Evolutionary conservation across 2,888 invertebrate species (phyloP).

Genomic region (Clistopyga incitator): DNA sequence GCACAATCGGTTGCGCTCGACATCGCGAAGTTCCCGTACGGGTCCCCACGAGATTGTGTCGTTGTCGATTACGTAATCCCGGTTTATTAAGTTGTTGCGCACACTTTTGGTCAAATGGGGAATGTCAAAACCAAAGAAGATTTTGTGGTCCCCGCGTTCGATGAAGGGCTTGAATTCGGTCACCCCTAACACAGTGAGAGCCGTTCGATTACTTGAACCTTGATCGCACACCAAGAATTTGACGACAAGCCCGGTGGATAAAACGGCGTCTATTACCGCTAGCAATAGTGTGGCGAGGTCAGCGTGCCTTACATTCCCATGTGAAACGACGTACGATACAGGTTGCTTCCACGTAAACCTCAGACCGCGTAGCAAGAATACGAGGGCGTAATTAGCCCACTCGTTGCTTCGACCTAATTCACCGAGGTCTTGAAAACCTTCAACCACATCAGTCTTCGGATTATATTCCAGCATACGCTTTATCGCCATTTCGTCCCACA

Average conservation of each 20-base stretch:
- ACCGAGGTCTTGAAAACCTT: slow-evolving; percentile 71
- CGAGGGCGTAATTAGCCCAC: slow-evolving; percentile 69
- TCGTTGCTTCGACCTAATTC: slow-evolving; percentile 57
- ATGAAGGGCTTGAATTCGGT: slow-evolving; percentile 66
- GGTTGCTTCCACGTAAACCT: slow-evolving; percentile 71
- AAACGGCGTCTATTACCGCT: slow-evolving; percentile 47
- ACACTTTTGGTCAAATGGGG: slow-evolving; percentile 67
- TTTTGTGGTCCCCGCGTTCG: slow-evolving; percentile 47
- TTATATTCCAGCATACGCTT: slow-evolving; percentile 69
- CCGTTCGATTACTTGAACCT: slow-evolving; percentile 66
- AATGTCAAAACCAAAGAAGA: slow-evolving; percentile 68
- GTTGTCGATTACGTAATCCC: slow-evolving; percentile 61
- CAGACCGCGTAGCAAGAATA: slow-evolving; percentile 71
- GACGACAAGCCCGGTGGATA: slow-evolving; percentile 62
- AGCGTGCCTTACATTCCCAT: slow-evolving; percentile 48
- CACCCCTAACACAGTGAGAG: slow-evolving; percentile 64
- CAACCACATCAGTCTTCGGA: slow-evolving; percentile 67
- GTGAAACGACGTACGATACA: slow-evolving; percentile 68
- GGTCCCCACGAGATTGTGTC: slow-evolving; percentile 56
- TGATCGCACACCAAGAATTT: slow-evolving; percentile 70
- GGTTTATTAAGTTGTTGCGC: slow-evolving; percentile 65
- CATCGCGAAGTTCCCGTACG: too few relatives aligned
- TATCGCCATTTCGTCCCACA: slow-evolving; percentile 72
- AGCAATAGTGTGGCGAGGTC: slow-evolving; percentile 58
- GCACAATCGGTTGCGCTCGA: too few relatives aligned